phyloP scores from a whole-genome alignment of 2,888 invertebrate species.

The Portevinia maculata region DNA sequence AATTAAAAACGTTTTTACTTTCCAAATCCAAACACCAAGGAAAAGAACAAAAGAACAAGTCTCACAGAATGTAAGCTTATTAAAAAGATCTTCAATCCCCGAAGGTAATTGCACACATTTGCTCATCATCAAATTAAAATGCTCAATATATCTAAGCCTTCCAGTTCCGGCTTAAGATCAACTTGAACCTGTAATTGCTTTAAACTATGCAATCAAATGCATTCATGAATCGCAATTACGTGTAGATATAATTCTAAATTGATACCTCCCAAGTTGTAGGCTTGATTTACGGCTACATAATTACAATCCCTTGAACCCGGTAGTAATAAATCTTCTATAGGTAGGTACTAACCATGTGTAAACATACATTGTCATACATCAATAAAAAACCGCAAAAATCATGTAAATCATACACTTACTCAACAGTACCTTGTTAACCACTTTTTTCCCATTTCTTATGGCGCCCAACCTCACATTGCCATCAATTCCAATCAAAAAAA shows the following conservation, averaged over 20 bases:
- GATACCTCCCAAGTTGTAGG: slow-evolving; percentile 40
- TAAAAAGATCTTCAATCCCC: too few species aligned
- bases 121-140: too few species aligned
- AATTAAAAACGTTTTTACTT: too few species aligned
- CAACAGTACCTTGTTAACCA: background rate
- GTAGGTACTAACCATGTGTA: slow-evolving; percentile 18
- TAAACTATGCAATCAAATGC: too few species aligned
- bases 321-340: slow-evolving; percentile 39
- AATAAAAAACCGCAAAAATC: slow-evolving; percentile 31
- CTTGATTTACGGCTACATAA: slow-evolving; percentile 57
- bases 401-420: slow-evolving; percentile 18
- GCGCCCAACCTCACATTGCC: slow-evolving; percentile 13
- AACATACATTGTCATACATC: slow-evolving; percentile 26
- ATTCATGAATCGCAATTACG: too few species aligned
- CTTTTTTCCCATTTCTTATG: slow-evolving; percentile 3
- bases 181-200: too few species aligned
- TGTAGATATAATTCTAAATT: background rate
- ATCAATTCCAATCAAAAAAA: slow-evolving; percentile 15
- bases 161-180: too few species aligned
- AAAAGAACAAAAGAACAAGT: too few species aligned
- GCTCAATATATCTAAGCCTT: too few species aligned
- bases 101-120: too few species aligned
- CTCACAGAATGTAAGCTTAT: too few species aligned
- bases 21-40: too few species aligned
- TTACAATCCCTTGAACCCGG: slow-evolving; percentile 37